A percentile compares a stretch with the other conserved stretches of the same genome.
Evolutionary conservation across 1,140 invertebrate genomes (phyloP).

Genomic region (Drosophila seguyi): DNA sequence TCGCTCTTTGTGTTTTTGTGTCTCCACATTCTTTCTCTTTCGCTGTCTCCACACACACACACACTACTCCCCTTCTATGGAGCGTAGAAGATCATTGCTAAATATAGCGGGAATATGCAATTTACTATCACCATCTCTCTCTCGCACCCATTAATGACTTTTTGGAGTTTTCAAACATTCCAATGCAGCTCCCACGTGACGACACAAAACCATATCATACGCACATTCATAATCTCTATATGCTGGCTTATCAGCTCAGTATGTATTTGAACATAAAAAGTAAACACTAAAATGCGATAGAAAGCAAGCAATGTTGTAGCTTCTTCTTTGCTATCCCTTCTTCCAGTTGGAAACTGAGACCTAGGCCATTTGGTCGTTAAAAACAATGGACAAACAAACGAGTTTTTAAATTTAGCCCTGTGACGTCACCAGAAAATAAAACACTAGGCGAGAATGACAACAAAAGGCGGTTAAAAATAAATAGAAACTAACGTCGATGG

Average conservation of each 20-base stretch:
- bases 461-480: conserved; percentile 47
- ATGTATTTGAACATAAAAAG: conserved; percentile 30
- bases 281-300: conserved; percentile 48
- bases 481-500: conserved; percentile 51
- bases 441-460: conserved; percentile 60
- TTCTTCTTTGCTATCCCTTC: conserved; percentile 1
- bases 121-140: conserved; percentile 8
- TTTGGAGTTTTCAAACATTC: conserved; percentile 23
- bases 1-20: conserved; percentile 12
- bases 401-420: conserved; percentile 69
- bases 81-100: conserved; percentile 38
- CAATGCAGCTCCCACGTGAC: conserved; percentile 61
- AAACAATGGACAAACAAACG: conserved; percentile 69
- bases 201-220: conserved; percentile 59
- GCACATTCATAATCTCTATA: conserved; percentile 5
- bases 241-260: conserved; percentile 49
- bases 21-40: conserved; percentile 6
- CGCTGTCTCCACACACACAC: neutral
- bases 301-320: conserved; percentile 19
- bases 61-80: neutral
- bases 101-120: conserved; percentile 45
- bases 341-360: conserved; percentile 33
- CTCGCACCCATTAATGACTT: conserved; percentile 12
- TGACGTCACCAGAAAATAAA: conserved; percentile 68
- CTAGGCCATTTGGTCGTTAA: conserved; percentile 34